These are phyloP conservation scores for Rhyzopertha dominica DNA, from an alignment of 1,140 invertebrate species.

Conservation along the genomic window DNA sequence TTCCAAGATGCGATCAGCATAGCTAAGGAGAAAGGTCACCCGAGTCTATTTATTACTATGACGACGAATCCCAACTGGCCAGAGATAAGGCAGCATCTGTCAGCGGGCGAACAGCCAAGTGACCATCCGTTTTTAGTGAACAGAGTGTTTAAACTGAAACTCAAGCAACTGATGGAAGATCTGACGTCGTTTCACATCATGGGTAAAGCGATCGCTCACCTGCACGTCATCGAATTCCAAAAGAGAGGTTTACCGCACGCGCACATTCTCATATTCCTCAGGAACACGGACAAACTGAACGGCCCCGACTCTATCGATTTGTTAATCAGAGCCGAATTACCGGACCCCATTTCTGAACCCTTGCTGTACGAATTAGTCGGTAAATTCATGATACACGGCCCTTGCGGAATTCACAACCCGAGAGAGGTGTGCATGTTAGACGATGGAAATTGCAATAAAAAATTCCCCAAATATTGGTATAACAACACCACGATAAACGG, in stretches of 20 bases:
- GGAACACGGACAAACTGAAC: constrained; percentile 40
- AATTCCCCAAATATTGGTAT: constrained; percentile 39
- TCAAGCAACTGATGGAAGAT: constrained; percentile 31
- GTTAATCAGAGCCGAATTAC: constrained; percentile 53
- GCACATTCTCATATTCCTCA: constrained; percentile 48
- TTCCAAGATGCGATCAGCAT: constrained; percentile 45
- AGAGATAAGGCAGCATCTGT: constrained; percentile 41
- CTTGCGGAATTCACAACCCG: constrained; percentile 47
- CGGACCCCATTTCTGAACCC: constrained; percentile 45
- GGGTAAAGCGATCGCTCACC: too few relatives aligned
- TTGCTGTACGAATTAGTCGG: constrained; percentile 43
- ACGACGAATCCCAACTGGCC: constrained; percentile 51
- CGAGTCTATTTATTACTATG: constrained; percentile 48
- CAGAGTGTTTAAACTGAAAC: constrained; percentile 41
- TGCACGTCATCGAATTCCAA: constrained; percentile 53
- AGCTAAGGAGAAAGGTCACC: constrained; percentile 42
- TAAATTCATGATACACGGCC: constrained; percentile 52
- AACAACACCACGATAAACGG: too few relatives aligned
- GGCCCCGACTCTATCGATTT: constrained; percentile 47
- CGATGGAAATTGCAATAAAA: constrained; percentile 47
- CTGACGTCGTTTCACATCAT: constrained; percentile 28
- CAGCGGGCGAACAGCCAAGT: constrained; percentile 39
- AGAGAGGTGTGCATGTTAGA: constrained; percentile 49
- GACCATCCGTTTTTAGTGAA: constrained; percentile 45
- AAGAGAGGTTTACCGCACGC: constrained; percentile 46